Evolutionary conservation across 2,113 vertebrate genomes (phyloP).

Genomic region (Sminthopsis crassicaudata): DNA sequence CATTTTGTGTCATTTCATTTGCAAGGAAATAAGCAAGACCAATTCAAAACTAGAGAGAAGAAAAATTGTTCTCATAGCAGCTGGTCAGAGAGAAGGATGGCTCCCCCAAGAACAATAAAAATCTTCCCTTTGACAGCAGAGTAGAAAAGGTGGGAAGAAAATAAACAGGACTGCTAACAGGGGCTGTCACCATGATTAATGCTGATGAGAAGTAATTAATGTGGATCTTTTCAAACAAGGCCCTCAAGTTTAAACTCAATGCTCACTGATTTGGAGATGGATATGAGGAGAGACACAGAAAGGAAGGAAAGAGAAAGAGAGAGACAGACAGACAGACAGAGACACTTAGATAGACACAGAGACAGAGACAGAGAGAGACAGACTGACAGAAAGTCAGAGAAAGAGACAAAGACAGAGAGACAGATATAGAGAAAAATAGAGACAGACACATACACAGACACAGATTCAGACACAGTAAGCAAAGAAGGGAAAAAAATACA

Average conservation of each 20-base stretch:
- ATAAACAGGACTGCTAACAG: conserved; percentile 78
- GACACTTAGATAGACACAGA: too few species aligned
- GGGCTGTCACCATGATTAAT: conserved; percentile 81
- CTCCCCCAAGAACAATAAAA: conserved; percentile 76
- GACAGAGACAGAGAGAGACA: too few species aligned
- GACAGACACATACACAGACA: too few species aligned
- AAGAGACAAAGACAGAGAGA: too few species aligned
- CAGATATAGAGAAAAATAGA: too few species aligned
- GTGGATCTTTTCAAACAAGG: conserved; percentile 75
- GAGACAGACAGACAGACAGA: neutral
- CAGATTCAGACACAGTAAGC: too few species aligned
- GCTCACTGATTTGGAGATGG: conserved; percentile 64
- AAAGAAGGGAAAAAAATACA: too few species aligned
- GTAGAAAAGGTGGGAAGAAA: conserved; percentile 82
- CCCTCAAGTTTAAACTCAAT: conserved; percentile 60
- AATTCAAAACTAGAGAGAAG: neutral
- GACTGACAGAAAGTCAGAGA: too few species aligned
- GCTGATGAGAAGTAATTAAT: conserved; percentile 84
- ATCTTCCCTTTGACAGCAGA: conserved; percentile 69
- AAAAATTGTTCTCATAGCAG: conserved; percentile 64
- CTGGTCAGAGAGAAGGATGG: conserved; percentile 75
- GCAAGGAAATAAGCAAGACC: conserved; percentile 59
- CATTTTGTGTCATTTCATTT: conserved; percentile 63
- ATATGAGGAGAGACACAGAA: conserved; percentile 6
- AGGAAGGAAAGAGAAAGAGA: neutral